Base-by-base conservation (phyloP, 2,113 vertebrate genomes). In the Piprites chloris region DNA sequence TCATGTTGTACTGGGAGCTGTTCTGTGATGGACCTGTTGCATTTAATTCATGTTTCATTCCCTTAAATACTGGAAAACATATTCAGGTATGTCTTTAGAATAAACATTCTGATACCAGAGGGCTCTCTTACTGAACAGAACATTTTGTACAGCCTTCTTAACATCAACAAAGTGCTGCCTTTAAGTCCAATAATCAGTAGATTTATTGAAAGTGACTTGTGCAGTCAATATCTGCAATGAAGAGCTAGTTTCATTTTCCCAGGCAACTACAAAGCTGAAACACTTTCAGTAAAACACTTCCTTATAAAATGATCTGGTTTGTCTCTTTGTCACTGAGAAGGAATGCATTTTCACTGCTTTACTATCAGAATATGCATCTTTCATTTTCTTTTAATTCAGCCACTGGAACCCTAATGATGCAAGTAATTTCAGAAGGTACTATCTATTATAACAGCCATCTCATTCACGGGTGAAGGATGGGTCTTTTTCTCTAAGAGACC, bases 301-400 rank as follows among this genome's bases (percentile, higher is more conserved):
- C 88, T 93, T 95, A 85, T 95, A 96, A 97, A 98, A 97, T 97
- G 39, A 97, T 97, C 93, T 87, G 73, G 73, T 97, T 96, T 97
- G 50, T 97, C 91, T 97, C 79, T 96, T 95, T 96, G 93, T 96
- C 96, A 96, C 69, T 15, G 71, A 87, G 79, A 97, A 96, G 76
- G 65, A 97, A 97, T 89, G 91, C 3, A 82, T 97, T 98, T 98
- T 96, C 81, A 39, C 46, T 95, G 67, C 53, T 92, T 96, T 96
- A 88, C 39, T 75, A 91, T 78, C 80, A 93, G 93, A 94, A 96
- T 97, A 97, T 95, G 79, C 92, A 98, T 96, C 69, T 68, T 97
- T 97, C 91, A 95, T 97, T 98, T 97, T 97, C 91, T 96, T 97
- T 97, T 97, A 98, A 97, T 96, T 97, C 96, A 96, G 68, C 77